Evolutionary conservation across 2,888 invertebrate genomes (phyloP).

Genomic region (Caenorhabditis japonica): DNA sequence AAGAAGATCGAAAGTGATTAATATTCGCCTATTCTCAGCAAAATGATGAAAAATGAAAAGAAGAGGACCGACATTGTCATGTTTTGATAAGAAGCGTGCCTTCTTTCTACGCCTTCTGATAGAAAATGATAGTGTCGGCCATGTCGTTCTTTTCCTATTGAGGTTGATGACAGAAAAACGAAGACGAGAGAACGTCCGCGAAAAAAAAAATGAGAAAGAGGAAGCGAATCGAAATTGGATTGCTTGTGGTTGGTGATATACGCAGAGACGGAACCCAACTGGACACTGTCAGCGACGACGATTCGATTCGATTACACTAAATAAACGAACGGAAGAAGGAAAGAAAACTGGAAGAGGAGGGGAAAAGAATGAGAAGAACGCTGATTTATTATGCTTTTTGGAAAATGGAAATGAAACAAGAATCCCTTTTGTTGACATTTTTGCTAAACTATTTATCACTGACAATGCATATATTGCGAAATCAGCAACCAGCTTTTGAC

Average conservation of each 20-base stretch:
- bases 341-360: not conserved
- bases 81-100: conserved; percentile 41
- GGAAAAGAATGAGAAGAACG: not conserved
- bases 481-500: too few relatives aligned
- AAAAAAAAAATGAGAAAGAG: conserved; percentile 11
- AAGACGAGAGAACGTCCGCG: too few relatives aligned
- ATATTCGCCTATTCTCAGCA: conserved; percentile 62
- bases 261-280: too few relatives aligned
- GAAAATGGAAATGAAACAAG: too few relatives aligned
- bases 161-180: too few relatives aligned
- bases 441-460: too few relatives aligned
- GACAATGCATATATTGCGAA: too few relatives aligned
- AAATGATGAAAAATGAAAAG: conserved; percentile 1
- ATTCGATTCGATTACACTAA: conserved; percentile 5
- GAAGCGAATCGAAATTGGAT: conserved; percentile 7
- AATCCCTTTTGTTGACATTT: too few relatives aligned
- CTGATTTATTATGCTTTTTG: not conserved
- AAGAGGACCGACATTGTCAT: conserved; percentile 8
- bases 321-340: conserved; percentile 8
- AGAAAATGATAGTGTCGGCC: not conserved
- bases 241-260: conserved; percentile 8
- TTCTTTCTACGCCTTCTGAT: too few relatives aligned
- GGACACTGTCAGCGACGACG: not conserved
- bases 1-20: conserved; percentile 6
- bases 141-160: too few relatives aligned